These are phyloP conservation scores for Ophion slaviceki DNA, from an alignment of 2,888 invertebrate species.

Conservation along the genomic window DNA sequence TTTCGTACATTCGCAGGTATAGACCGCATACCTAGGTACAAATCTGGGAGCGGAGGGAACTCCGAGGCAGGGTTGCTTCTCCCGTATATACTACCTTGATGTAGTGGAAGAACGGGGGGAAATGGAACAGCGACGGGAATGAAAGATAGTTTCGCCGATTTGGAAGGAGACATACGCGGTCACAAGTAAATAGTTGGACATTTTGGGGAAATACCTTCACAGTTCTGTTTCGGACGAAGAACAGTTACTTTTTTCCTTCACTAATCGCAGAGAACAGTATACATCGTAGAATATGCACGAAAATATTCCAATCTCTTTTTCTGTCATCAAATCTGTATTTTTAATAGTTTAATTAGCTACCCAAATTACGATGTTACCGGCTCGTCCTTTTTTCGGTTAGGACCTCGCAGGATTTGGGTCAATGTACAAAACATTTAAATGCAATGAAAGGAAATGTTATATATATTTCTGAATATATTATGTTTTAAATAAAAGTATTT, in stretches of 20 bases:
- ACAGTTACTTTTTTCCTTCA: not conserved
- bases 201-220: not conserved
- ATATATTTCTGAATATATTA: too few species aligned
- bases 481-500: too few species aligned
- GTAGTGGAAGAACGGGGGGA: not conserved
- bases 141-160: not conserved
- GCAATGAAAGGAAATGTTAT: not conserved
- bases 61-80: constrained; percentile 26
- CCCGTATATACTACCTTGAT: constrained; percentile 5
- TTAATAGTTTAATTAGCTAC: too few species aligned
- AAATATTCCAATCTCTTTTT: too few species aligned
- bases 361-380: too few species aligned
- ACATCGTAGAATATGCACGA: not conserved
- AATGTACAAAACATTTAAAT: too few species aligned
- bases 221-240: not conserved
- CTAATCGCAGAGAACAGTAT: not conserved
- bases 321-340: too few species aligned
- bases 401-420: too few species aligned
- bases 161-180: not conserved
- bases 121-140: not conserved
- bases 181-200: not conserved
- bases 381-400: too few species aligned
- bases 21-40: constrained; percentile 41
- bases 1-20: constrained; percentile 56
- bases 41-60: constrained; percentile 17